Percentiles rank a stretch among this genome's conserved stretches.
These are phyloP conservation scores for Atherinomorus stipes DNA, from an alignment of 2,113 vertebrate species.

Conservation along the genomic window DNA sequence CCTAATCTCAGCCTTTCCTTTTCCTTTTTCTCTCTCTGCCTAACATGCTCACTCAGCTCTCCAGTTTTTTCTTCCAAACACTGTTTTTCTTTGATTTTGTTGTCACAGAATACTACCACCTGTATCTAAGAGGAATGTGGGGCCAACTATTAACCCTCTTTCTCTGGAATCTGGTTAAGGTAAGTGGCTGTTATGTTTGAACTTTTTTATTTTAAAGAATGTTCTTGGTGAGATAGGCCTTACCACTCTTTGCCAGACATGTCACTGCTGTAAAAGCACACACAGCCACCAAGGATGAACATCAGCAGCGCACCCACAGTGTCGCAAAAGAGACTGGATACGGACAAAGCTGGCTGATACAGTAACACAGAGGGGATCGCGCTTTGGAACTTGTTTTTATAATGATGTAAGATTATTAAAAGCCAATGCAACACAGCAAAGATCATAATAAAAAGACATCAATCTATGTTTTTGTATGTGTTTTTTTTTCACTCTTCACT, in stretches of 20 bases:
- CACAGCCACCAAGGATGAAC: slow-evolving; percentile 58
- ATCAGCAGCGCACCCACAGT: slow-evolving; percentile 43
- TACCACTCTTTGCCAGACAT: slow-evolving; percentile 38
- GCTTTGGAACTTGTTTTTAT: slow-evolving; percentile 61
- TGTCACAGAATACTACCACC: slow-evolving; percentile 67
- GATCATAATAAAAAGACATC: slow-evolving; percentile 72
- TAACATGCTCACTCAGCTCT: slow-evolving; percentile 9
- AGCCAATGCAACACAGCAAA: slow-evolving; percentile 65
- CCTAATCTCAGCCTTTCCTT: slow-evolving; percentile 55
- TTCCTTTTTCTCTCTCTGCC: slow-evolving; percentile 38
- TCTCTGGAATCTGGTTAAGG: slow-evolving; percentile 71
- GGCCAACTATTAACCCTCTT: slow-evolving; percentile 49
- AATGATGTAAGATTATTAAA: slow-evolving; percentile 70
- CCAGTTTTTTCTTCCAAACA: slow-evolving; percentile 28
- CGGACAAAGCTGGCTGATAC: slow-evolving; percentile 55
- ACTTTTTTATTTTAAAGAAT: slow-evolving; percentile 38
- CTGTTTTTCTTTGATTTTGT: slow-evolving; percentile 63
- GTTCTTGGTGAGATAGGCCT: slow-evolving; percentile 43
- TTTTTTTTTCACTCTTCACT: slow-evolving; percentile 38
- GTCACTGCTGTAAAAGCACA: slow-evolving; percentile 58
- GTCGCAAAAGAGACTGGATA: slow-evolving; percentile 52
- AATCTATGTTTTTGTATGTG: slow-evolving; percentile 55
- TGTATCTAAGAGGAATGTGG: slow-evolving; percentile 52
- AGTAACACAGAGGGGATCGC: slow-evolving; percentile 39
- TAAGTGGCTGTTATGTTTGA: slow-evolving; percentile 73